phyloP scores from a whole-genome alignment of 2,113 vertebrate species.

The Oryzias curvinotus region DNA sequence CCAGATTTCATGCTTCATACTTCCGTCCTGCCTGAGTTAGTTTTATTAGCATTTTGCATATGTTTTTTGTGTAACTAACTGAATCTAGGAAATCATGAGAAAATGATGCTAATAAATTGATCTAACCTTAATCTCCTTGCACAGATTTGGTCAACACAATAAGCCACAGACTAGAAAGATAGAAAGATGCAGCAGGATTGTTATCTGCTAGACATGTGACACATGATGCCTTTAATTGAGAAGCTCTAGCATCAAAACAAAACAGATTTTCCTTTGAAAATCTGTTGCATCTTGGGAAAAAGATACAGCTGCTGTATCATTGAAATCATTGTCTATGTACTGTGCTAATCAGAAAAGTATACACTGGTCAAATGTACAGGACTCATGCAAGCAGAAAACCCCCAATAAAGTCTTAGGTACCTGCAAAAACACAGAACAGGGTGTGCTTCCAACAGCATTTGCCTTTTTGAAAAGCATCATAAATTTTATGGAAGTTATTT shows the following conservation, averaged over 20 bases:
- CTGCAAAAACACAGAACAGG: conserved; percentile 15
- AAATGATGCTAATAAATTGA: conserved; percentile 37
- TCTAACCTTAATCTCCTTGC: conserved; percentile 19
- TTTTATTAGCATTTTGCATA: neutral
- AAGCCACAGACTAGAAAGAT: conserved; percentile 36
- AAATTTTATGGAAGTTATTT: conserved; percentile 4
- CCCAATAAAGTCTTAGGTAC: neutral
- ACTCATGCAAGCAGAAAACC: no score
- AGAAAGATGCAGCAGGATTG: conserved; percentile 5
- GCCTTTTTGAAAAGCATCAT: conserved; percentile 30
- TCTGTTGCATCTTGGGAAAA: conserved; percentile 9
- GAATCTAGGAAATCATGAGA: conserved; percentile 48
- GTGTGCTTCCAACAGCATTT: conserved; percentile 12
- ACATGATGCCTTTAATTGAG: conserved; percentile 24
- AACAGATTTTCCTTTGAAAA: conserved; percentile 6
- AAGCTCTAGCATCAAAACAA: conserved; percentile 10
- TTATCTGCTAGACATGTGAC: conserved; percentile 55
- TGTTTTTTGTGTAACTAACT: neutral
- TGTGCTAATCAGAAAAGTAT: no score
- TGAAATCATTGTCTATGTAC: no score
- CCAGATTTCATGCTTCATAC: conserved; percentile 5
- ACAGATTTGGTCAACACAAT: conserved; percentile 17
- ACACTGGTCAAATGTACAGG: no score
- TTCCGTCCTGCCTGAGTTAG: neutral
- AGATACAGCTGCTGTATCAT: neutral